These are phyloP conservation scores for Micrastur ruficollis DNA, from an alignment of 2,797 vertebrate species.

Conservation along the genomic window DNA sequence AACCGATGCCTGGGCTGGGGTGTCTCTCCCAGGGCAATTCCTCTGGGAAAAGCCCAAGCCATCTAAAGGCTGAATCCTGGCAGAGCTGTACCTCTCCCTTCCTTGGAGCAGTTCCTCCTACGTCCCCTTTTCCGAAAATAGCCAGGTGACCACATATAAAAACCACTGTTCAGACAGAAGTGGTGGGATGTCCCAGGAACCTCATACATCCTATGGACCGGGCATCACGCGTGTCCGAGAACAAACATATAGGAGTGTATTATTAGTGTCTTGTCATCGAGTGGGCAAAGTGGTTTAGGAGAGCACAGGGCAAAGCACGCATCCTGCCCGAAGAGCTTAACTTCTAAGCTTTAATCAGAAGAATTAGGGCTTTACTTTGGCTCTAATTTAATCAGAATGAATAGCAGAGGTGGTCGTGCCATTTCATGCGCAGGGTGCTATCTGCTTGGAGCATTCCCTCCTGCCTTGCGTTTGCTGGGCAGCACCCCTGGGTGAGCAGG, in stretches of 20 bases:
- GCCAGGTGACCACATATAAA: not conserved
- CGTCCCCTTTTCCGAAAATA: not conserved
- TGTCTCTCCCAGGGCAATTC: not conserved
- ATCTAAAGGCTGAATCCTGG: not conserved
- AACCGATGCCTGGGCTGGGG: not conserved
- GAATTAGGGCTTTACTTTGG: constrained; percentile 58
- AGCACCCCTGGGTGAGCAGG: not conserved
- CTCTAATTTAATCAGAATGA: constrained; percentile 51
- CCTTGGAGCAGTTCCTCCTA: not conserved
- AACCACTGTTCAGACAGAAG: not conserved
- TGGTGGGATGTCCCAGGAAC: not conserved
- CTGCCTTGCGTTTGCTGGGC: not conserved
- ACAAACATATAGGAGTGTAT: not conserved
- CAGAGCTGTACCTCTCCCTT: not conserved
- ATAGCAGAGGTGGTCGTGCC: not conserved
- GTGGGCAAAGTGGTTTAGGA: constrained; percentile 33
- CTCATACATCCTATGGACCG: rapidly evolving
- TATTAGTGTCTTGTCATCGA: not conserved
- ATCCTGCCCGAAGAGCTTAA: constrained; percentile 43
- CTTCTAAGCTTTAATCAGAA: constrained; percentile 64
- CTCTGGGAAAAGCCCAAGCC: not conserved
- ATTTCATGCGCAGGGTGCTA: constrained; percentile 12
- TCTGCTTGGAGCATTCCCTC: not conserved
- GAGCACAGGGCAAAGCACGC: constrained; percentile 8
- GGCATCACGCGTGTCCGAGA: not conserved